Evolutionary conservation across 2,888 invertebrate species (phyloP).

Genomic region (Hipparchia sbordonii): DNA sequence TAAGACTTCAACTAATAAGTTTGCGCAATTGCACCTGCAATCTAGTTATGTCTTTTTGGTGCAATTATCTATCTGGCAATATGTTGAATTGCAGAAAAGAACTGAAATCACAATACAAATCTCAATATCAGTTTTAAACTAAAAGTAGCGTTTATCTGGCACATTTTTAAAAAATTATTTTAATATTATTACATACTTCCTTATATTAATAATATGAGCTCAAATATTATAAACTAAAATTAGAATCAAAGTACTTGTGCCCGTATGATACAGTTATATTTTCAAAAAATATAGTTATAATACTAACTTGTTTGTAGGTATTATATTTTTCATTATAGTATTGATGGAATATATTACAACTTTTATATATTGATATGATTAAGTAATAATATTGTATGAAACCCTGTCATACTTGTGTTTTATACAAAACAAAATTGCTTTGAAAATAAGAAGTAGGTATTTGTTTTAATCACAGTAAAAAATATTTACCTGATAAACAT

Average conservation of each 20-base stretch:
- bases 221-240: conserved; percentile 43
- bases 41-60: not conserved
- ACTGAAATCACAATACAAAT: conserved; percentile 35
- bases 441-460: not conserved
- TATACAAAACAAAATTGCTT: conserved; percentile 11
- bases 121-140: conserved; percentile 42
- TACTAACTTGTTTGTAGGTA: conserved; percentile 25
- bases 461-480: not conserved
- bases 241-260: conserved; percentile 74
- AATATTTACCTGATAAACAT: not conserved
- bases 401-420: conserved; percentile 17
- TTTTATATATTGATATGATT: conserved; percentile 17
- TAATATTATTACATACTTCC: conserved; percentile 32
- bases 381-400: conserved; percentile 6
- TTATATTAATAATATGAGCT: conserved; percentile 49
- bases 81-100: conserved; percentile 19
- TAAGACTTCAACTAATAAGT: too few species aligned
- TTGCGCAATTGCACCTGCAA: too few species aligned
- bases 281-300: conserved; percentile 20
- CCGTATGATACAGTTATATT: conserved; percentile 49
- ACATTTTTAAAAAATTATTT: conserved; percentile 48
- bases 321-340: conserved; percentile 19
- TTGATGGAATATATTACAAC: conserved; percentile 19
- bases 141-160: conserved; percentile 49
- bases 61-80: conserved; percentile 21